These are phyloP conservation scores for Petrophora chlorosata DNA, from an alignment of 2,888 invertebrate species.

Conservation along the genomic window DNA sequence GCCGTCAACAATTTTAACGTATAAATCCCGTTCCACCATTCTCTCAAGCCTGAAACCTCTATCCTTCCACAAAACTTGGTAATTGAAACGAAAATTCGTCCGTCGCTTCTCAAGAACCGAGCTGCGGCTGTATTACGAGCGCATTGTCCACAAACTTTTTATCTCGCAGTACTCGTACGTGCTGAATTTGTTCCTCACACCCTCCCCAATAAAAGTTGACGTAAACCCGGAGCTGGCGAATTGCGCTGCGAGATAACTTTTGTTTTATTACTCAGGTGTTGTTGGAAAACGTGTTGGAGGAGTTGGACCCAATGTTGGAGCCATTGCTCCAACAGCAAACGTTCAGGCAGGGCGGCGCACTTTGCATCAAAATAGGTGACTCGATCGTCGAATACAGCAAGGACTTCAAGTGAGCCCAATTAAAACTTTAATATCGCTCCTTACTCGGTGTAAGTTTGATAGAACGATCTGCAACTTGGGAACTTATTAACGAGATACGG, in stretches of 20 bases:
- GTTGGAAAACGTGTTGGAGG: slow-evolving; percentile 95
- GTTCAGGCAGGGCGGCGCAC: slow-evolving; percentile 94
- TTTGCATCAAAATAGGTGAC: slow-evolving; percentile 96
- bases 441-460: neutral
- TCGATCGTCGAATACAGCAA: slow-evolving; percentile 94
- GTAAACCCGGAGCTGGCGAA: slow-evolving; percentile 10
- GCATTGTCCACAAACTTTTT: slow-evolving; percentile 26
- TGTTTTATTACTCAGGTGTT: slow-evolving; percentile 82
- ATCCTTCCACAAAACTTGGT: slow-evolving; percentile 15
- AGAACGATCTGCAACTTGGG: neutral
- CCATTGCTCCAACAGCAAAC: slow-evolving; percentile 95
- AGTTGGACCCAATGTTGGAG: slow-evolving; percentile 95
- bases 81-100: slow-evolving; percentile 24
- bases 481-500: slow-evolving; percentile 8
- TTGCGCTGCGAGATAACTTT: slow-evolving; percentile 18
- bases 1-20: slow-evolving; percentile 2
- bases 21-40: slow-evolving; percentile 3
- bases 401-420: slow-evolving; percentile 87
- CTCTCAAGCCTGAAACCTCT: slow-evolving; percentile 14
- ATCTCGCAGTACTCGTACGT: slow-evolving; percentile 27
- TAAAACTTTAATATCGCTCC: slow-evolving; percentile 2
- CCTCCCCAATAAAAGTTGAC: slow-evolving; percentile 24
- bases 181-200: slow-evolving; percentile 25
- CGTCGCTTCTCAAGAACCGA: slow-evolving; percentile 17
- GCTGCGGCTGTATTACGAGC: slow-evolving; percentile 28